phyloP scores from a whole-genome alignment of 2,113 vertebrate genomes.

The Brachyhypopomus occidentalis region DNA sequence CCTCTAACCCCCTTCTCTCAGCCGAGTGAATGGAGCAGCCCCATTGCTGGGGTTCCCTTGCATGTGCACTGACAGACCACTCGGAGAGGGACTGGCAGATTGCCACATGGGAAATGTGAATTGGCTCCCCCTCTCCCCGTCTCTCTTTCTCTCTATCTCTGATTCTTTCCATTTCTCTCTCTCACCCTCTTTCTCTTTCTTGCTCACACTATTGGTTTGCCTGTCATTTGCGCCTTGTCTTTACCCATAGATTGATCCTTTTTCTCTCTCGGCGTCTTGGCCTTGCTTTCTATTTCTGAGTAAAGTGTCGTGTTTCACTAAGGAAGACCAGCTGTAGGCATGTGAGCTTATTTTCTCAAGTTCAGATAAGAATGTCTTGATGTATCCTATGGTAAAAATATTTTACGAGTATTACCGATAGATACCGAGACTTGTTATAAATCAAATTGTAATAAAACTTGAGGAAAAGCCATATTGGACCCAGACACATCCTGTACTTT shows the following conservation, averaged over 20 bases:
- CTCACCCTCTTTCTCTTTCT: constrained; percentile 9
- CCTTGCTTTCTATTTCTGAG: background rate
- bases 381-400: background rate
- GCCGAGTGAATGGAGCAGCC: constrained; percentile 32
- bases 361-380: background rate
- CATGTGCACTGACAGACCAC: background rate
- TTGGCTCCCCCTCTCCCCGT: constrained; percentile 11
- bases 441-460: too few relatives aligned
- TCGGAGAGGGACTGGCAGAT: constrained; percentile 47
- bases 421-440: too few relatives aligned
- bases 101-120: constrained; percentile 39
- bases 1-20: constrained; percentile 1
- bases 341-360: background rate
- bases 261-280: background rate
- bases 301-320: constrained; percentile 5
- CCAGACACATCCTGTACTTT: background rate
- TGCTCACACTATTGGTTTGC: constrained; percentile 1
- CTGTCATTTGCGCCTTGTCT: too few relatives aligned
- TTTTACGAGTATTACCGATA: background rate
- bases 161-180: background rate
- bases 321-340: background rate
- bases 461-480: too few relatives aligned
- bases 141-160: constrained; percentile 27
- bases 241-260: background rate
- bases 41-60: constrained; percentile 30